A percentile compares a stretch with the other conserved stretches of the same genome.
Evolutionary conservation across 2,888 invertebrate genomes (phyloP).

Genomic region (Pollenia griseotomentosa): DNA sequence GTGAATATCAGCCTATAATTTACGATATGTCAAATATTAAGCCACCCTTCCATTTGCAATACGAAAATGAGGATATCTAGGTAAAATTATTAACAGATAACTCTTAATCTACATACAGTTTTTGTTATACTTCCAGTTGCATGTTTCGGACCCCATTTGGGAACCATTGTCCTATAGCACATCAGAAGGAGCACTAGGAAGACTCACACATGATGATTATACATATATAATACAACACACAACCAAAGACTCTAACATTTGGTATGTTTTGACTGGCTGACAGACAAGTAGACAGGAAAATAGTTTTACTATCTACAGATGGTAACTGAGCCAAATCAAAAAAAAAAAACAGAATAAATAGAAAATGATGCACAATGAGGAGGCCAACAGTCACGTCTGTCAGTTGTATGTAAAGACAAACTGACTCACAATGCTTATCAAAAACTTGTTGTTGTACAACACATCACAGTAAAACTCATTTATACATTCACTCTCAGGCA

Average conservation of each 20-base stretch:
- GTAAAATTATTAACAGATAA: too few relatives aligned
- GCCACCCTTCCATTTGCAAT: too few relatives aligned
- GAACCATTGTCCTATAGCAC: not conserved
- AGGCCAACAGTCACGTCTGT: constrained; percentile 55
- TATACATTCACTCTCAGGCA: not conserved
- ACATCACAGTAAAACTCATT: constrained; percentile 18
- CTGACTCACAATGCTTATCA: constrained; percentile 42
- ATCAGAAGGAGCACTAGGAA: not conserved
- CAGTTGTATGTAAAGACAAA: constrained; percentile 46
- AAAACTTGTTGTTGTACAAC: constrained; percentile 1
- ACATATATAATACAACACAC: constrained; percentile 22
- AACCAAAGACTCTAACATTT: constrained; percentile 44
- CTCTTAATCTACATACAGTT: too few relatives aligned
- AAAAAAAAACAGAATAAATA: constrained; percentile 9
- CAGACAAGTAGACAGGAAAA: constrained; percentile 72
- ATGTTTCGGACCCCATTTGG: too few relatives aligned
- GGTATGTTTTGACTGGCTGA: constrained; percentile 70
- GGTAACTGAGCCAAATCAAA: not conserved
- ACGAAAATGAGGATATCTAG: too few relatives aligned
- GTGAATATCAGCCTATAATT: too few relatives aligned
- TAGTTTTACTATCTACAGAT: constrained; percentile 74
- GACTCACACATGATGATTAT: constrained; percentile 9
- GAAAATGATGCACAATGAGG: constrained; percentile 50
- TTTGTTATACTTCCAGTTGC: too few relatives aligned
- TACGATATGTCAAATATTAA: too few relatives aligned